Evolutionary conservation across 2,113 vertebrate genomes (phyloP).

Genomic region (Guaruba guarouba): DNA sequence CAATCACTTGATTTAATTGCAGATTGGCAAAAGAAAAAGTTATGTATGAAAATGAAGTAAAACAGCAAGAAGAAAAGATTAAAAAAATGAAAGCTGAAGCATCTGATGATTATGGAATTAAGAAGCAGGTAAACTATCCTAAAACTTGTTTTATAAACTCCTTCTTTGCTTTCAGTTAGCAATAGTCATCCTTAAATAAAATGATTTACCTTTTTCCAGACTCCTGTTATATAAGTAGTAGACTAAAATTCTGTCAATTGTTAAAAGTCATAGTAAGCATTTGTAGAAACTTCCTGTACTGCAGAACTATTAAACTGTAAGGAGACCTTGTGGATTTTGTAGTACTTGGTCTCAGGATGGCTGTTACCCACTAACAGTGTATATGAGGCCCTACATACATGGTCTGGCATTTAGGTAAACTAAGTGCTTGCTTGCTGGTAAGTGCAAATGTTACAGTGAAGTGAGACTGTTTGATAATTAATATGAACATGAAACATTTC

Average conservation of each 20-base stretch:
- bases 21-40: conserved; percentile 92
- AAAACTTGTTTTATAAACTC: background rate
- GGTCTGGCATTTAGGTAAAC: background rate
- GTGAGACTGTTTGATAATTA: background rate
- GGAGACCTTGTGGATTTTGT: background rate
- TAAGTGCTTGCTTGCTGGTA: background rate
- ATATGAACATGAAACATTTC: background rate
- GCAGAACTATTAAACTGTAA: background rate
- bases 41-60: conserved; percentile 89
- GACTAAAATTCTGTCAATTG: background rate
- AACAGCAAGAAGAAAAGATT: conserved; percentile 91
- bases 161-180: background rate
- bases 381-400: background rate
- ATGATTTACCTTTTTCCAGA: background rate
- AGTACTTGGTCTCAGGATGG: background rate
- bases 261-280: background rate
- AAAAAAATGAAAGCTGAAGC: conserved; percentile 88
- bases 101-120: conserved; percentile 87
- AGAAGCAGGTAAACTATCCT: conserved; percentile 83
- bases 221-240: background rate
- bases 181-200: background rate
- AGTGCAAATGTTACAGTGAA: background rate
- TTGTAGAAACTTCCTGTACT: background rate
- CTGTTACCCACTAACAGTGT: background rate
- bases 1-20: conserved; percentile 54